Percentiles rank a stretch among this genome's conserved stretches.
Conservation (phyloP, 2,888 invertebrate species). For the Vanessa cardui region DNA sequence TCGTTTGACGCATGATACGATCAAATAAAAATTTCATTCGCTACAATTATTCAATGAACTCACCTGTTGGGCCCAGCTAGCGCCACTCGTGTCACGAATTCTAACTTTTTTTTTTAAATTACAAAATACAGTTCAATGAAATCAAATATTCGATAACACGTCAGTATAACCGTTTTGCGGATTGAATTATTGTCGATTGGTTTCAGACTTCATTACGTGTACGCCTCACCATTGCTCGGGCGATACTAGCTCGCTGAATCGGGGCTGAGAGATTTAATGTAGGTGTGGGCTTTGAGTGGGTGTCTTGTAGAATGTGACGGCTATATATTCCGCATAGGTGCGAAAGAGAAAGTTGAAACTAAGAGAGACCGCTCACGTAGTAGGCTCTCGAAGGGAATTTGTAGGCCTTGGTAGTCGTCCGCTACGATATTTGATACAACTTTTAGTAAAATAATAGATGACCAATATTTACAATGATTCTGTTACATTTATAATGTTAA, state of each 20-base stretch:
- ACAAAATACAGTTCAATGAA: conserved; percentile 20
- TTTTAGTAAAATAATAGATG: conserved; percentile 25
- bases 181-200: conserved; percentile 37
- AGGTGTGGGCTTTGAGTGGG: conserved; percentile 61
- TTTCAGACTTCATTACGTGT: conserved; percentile 37
- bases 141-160: conserved; percentile 26
- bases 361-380: conserved; percentile 61
- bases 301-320: conserved; percentile 59
- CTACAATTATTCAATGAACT: conserved; percentile 28
- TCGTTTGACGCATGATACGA: too few species aligned
- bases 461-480: conserved; percentile 11
- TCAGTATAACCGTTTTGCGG: conserved; percentile 28
- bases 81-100: conserved; percentile 26
- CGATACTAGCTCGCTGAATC: conserved; percentile 71
- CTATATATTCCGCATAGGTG: conserved; percentile 35
- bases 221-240: conserved; percentile 54
- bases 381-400: conserved; percentile 66
- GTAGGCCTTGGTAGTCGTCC: conserved; percentile 71
- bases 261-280: conserved; percentile 64
- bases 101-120: conserved; percentile 21
- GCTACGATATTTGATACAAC: conserved; percentile 35
- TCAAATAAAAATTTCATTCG: neutral
- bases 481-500: neutral
- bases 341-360: conserved; percentile 48
- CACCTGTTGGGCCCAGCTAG: conserved; percentile 34